Base-by-base conservation (phyloP, 2,888 invertebrate species). In the Neocrepidodera transversa region DNA sequence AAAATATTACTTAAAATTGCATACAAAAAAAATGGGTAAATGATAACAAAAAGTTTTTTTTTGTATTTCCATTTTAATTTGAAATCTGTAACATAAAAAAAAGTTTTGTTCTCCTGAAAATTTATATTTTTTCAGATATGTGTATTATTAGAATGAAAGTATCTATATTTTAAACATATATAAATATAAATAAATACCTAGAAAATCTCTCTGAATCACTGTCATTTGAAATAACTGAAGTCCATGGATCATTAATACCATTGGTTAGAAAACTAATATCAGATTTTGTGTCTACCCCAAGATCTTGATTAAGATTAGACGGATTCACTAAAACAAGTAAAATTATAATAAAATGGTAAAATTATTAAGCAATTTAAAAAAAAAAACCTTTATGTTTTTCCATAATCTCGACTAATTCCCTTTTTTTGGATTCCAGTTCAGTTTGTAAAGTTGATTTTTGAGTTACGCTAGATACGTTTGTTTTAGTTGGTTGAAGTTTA, bases 331-430 rank as follows among this genome's bases (percentile, higher is more conserved):
- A 30, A 64, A 56, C 63, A 20, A 20, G 61, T 50, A 14, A 47
- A 52, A 52, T 14, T 20, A 40, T 53, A 23, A 18, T 14, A 50
- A 50, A 50, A 17, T 6, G 1, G 13, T 13, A 45, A 14, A n/a
- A 7, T 26, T 35, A 53, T 23, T 11, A 14, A 26, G 20, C 20
- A 53, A 4, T 17, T 7, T 8, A 11, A 13, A 18, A n/a, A 5
- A 17, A 13, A 60, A 36, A 32, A 79, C 79, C 79, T 74, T 79
- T 79, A 81, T 86, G 86, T 75, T 88, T 89, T 63, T 86, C 84
- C 76, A 88, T 84, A 40, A 88, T 79, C 53, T 86, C 84, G 68
- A 88, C 88, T 1, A 88, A 78, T 66, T 88, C 87, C 8, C 85
- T 79, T 71, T 86, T 86, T 72, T 87, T 89, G 43, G 86, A 85